Conservation (phyloP, 2,888 invertebrate genomes). For the Ennomos quercinarius region DNA sequence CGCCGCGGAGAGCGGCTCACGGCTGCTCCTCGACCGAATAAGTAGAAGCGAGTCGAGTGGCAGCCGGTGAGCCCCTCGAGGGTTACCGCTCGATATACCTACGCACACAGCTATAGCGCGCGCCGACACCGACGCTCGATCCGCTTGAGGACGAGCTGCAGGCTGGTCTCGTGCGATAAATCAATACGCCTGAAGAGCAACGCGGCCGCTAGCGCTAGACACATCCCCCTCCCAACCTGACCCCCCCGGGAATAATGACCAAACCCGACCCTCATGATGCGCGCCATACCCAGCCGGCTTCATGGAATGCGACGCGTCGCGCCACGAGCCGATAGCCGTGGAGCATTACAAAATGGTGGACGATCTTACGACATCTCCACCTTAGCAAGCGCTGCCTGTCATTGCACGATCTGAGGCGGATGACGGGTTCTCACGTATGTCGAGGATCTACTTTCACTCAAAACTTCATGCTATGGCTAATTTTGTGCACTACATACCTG, state of each 20-base stretch:
- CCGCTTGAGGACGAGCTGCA: slow-evolving; percentile 78
- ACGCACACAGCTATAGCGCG: slow-evolving; percentile 75
- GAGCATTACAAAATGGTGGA: slow-evolving; percentile 86
- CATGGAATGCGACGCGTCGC: slow-evolving; percentile 82
- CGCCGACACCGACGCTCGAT: slow-evolving; percentile 80
- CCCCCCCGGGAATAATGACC: slow-evolving; percentile 79
- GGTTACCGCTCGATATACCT: slow-evolving; percentile 81
- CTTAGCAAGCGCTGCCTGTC: slow-evolving; percentile 81
- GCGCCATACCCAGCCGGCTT: slow-evolving; percentile 79
- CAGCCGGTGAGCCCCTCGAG: slow-evolving; percentile 83
- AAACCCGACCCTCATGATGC: slow-evolving; percentile 77
- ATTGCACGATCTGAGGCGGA: slow-evolving; percentile 81
- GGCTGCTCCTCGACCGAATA: slow-evolving; percentile 82
- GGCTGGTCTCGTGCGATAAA: slow-evolving; percentile 83
- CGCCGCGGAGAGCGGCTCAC: slow-evolving; percentile 59
- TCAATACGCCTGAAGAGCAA: slow-evolving; percentile 79
- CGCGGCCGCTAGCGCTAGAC: slow-evolving; percentile 68
- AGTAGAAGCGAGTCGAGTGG: slow-evolving; percentile 84
- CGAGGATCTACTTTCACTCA: slow-evolving; percentile 83
- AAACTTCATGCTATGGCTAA: slow-evolving; percentile 68
- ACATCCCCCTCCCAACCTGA: slow-evolving; percentile 77
- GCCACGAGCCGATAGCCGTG: slow-evolving; percentile 81
- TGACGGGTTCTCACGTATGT: slow-evolving; percentile 82
- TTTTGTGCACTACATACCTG: slow-evolving; percentile 85
- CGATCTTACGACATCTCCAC: slow-evolving; percentile 86